These are phyloP conservation scores for Amazona vittata DNA, from an alignment of 2,113 vertebrate species.

Conservation along the genomic window DNA sequence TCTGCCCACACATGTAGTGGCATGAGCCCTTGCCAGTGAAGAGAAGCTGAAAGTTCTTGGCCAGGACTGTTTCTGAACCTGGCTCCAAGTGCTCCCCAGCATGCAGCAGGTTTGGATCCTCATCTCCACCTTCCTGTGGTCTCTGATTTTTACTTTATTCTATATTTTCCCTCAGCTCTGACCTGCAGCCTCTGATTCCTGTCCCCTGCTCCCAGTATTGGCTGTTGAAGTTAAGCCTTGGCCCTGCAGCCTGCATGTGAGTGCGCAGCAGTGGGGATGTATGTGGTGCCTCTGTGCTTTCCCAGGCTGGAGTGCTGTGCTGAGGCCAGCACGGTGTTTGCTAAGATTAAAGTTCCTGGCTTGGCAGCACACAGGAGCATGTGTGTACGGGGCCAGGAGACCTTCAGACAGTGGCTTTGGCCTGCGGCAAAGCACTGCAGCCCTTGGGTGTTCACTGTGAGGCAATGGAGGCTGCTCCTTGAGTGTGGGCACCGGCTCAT, in stretches of 20 bases:
- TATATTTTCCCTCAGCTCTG: background rate
- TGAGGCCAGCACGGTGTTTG: background rate
- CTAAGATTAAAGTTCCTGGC: background rate
- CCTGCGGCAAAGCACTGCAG: accelerated
- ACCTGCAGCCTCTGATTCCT: background rate
- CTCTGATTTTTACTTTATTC: background rate
- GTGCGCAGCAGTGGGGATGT: background rate
- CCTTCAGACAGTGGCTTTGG: accelerated
- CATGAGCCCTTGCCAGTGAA: accelerated
- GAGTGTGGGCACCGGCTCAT: accelerated
- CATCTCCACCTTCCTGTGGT: background rate
- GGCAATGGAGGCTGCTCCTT: background rate
- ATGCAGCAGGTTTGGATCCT: background rate
- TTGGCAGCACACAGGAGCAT: accelerated
- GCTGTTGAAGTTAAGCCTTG: background rate
- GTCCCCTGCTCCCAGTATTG: background rate
- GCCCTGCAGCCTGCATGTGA: background rate
- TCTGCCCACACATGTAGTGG: background rate
- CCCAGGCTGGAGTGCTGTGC: background rate
- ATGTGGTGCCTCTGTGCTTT: background rate
- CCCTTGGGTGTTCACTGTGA: background rate
- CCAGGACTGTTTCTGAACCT: background rate
- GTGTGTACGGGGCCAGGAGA: accelerated
- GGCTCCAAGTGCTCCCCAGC: background rate
- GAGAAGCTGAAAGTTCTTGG: background rate